These are phyloP conservation scores for Anoplopoma fimbria DNA, from an alignment of 2,113 vertebrate species.

Conservation along the genomic window DNA sequence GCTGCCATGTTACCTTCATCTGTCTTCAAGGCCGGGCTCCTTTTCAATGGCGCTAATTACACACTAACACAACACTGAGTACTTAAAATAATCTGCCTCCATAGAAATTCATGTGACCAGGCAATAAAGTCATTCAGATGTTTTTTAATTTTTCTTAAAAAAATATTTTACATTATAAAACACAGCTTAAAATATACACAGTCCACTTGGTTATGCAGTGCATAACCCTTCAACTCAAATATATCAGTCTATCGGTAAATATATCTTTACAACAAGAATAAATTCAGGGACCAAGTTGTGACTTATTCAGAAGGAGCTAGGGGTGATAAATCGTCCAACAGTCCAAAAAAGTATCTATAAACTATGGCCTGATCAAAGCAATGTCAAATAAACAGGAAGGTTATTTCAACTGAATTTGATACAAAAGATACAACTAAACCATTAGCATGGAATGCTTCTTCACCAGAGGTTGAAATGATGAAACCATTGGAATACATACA, in stretches of 20 bases:
- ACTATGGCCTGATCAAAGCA: constrained; percentile 42
- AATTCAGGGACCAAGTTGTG: constrained; percentile 48
- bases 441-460: constrained; percentile 37
- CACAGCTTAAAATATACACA: constrained; percentile 80
- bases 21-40: constrained; percentile 21
- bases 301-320: constrained; percentile 19
- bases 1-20: constrained; percentile 51
- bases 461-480: constrained; percentile 3
- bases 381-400: constrained; percentile 43
- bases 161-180: constrained; percentile 86
- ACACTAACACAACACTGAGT: constrained; percentile 1
- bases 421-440: constrained; percentile 59
- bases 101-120: background rate
- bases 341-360: constrained; percentile 30
- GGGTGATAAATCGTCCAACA: background rate
- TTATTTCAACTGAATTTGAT: constrained; percentile 43
- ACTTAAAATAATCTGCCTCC: background rate
- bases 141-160: constrained; percentile 80
- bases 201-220: constrained; percentile 67
- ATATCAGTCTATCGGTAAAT: constrained; percentile 81
- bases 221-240: constrained; percentile 75
- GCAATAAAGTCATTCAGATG: constrained; percentile 36
- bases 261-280: constrained; percentile 74
- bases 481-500: background rate
- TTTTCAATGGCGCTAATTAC: constrained; percentile 24